Evolutionary conservation across 2,888 invertebrate genomes (phyloP), one percentile per base, ranked within the genome.

Genomic region (Rotaria socialis): DNA sequence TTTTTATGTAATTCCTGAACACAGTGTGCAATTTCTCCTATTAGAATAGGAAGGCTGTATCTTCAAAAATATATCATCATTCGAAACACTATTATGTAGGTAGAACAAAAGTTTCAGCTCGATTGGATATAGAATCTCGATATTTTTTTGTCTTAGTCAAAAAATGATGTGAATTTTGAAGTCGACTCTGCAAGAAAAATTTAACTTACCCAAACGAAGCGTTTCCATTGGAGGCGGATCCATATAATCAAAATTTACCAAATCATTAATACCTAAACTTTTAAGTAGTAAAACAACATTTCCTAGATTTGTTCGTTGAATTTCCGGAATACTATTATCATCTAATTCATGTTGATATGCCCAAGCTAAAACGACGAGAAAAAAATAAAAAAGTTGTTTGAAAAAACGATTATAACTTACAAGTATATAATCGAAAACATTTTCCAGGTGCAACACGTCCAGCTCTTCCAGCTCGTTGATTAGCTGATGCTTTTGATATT

Each of bases 301-400:
- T 67, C 96, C 95, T 86, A 98, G 93, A 93, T 99, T 99, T 80
- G 97, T 97, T 89, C 99, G 93, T 90, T 98, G 98, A 89, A 99
- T 99, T 89, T 99, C 99, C 0, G 99, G 99, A 27, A 97, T 94
- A 2, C 97, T 96, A 89, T 97, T 97, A 88, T 97, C 97, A 92
- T 99, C 98, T 87, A 99, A 92, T 92, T 99, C 99, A 91, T 98
- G 95, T 90, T 97, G 95, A 91, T 96, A 99, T 0, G 97, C 96
- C 97, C 97, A 97, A 0, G 97, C 96, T 80, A 43, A n/a, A 43
- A 41, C 0, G 19, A 11, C 19, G 19, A 0, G 41, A 74, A 22
- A 35, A 41, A 41, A 0, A 74, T 41, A 43, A 41, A 1, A 47
- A 75, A 75, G 2, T 41, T 43, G 47, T 7, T 75, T 43, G 22